These are phyloP conservation scores for Chloroceryle aenea DNA, from an alignment of 2,113 vertebrate genomes.

Conservation along the genomic window DNA sequence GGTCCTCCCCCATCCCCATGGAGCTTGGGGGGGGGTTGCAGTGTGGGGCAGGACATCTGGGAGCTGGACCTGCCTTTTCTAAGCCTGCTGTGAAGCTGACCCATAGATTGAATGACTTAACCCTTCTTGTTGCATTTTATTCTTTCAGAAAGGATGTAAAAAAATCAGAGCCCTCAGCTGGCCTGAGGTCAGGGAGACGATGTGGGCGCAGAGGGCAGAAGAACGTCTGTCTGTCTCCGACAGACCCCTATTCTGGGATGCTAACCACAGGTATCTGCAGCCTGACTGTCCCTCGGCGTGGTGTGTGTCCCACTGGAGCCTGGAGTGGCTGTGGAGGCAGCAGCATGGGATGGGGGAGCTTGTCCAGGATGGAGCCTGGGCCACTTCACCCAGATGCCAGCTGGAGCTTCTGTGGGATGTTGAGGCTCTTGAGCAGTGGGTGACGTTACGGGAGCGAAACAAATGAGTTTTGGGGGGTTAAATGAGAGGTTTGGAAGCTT, in stretches of 20 bases:
- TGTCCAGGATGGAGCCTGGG: not conserved
- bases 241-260: slow-evolving; percentile 81
- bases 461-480: not conserved
- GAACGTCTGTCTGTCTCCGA: slow-evolving; percentile 81
- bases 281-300: accelerated
- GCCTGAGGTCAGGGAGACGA: slow-evolving; percentile 65
- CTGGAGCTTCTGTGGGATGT: not conserved
- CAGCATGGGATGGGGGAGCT: not conserved
- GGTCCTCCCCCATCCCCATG: not conserved
- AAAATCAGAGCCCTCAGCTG: slow-evolving; percentile 55
- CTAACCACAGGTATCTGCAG: slow-evolving; percentile 81
- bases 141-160: slow-evolving; percentile 79
- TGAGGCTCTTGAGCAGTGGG: not conserved
- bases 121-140: not conserved
- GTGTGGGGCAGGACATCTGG: not conserved
- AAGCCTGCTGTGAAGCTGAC: accelerated
- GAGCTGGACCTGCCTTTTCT: not conserved
- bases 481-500: not conserved
- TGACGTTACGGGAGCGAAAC: not conserved
- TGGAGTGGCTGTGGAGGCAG: not conserved
- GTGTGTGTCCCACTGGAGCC: not conserved
- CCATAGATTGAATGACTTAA: accelerated
- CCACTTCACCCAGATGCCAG: not conserved
- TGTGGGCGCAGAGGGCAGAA: slow-evolving; percentile 85
- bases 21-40: accelerated